Evolutionary conservation across 2,797 vertebrate species (phyloP).

Genomic region (Falco cherrug): DNA sequence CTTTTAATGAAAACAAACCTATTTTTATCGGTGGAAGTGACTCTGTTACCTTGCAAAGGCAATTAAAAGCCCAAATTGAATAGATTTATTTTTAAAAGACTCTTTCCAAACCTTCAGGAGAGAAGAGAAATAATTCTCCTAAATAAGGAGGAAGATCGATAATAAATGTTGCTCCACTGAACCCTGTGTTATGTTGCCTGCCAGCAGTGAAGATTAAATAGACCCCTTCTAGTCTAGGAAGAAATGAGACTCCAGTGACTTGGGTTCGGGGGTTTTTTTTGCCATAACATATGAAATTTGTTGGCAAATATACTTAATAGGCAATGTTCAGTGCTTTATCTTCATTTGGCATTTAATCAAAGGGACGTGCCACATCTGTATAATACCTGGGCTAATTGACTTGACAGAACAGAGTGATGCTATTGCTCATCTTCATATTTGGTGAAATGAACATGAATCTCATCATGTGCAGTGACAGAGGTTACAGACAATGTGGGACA

Average conservation of each 20-base stretch:
- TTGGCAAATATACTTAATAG: background rate
- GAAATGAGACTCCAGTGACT: background rate
- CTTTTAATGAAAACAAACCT: background rate
- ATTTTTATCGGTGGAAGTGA: background rate
- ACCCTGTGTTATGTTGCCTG: background rate
- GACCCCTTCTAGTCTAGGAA: background rate
- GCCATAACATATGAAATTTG: background rate
- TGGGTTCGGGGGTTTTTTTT: background rate
- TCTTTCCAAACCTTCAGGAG: background rate
- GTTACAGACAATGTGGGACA: background rate
- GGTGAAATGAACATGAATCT: background rate
- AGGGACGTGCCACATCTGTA: background rate
- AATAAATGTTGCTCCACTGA: background rate
- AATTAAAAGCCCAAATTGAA: background rate
- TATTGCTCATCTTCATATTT: background rate
- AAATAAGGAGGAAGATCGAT: background rate
- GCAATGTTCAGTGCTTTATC: background rate
- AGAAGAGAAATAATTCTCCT: background rate
- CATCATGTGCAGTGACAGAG: rapidly evolving
- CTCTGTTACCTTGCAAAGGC: background rate
- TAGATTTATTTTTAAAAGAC: background rate
- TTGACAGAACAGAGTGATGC: background rate
- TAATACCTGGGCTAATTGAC: background rate
- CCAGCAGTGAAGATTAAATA: background rate
- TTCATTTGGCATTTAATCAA: background rate